Evolutionary conservation across 2,113 vertebrate genomes (phyloP).

Genomic region (Sebastes schlegelii): DNA sequence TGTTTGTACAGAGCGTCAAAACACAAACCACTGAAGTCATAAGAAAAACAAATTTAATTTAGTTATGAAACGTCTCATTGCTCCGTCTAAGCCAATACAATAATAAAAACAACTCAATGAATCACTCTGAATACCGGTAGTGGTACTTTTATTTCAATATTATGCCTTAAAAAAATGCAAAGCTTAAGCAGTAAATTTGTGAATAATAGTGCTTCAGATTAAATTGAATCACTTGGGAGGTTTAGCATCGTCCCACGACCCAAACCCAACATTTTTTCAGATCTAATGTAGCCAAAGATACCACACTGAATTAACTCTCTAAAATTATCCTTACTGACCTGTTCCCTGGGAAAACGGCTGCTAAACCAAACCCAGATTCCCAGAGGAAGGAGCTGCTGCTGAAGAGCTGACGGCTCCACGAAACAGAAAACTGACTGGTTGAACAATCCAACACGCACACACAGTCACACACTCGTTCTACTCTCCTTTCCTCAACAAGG

Average conservation of each 20-base stretch:
- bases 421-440: slow-evolving; percentile 19
- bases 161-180: background rate
- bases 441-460: slow-evolving; percentile 13
- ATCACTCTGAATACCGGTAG: background rate
- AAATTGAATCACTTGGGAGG: slow-evolving; percentile 2
- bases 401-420: slow-evolving; percentile 1
- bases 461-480: slow-evolving; percentile 23
- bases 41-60: slow-evolving; percentile 28
- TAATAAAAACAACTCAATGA: background rate
- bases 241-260: slow-evolving; percentile 4
- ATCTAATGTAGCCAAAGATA: background rate
- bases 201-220: slow-evolving; percentile 4
- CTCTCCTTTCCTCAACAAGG: slow-evolving; percentile 33
- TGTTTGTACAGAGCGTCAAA: background rate
- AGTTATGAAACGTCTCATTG: slow-evolving; percentile 12
- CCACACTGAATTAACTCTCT: background rate
- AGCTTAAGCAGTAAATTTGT: slow-evolving; percentile 1
- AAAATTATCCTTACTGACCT: slow-evolving; percentile 53
- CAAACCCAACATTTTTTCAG: slow-evolving; percentile 10
- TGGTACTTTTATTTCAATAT: background rate
- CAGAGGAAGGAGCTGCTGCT: slow-evolving; percentile 24
- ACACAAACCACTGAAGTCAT: slow-evolving; percentile 10
- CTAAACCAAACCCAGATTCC: slow-evolving; percentile 27
- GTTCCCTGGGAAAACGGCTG: slow-evolving; percentile 45
- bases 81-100: background rate